Percentiles rank a stretch among this genome's conserved stretches.
phyloP scores from a whole-genome alignment of 2,113 vertebrate genomes.

The Prunella fulvescens region DNA sequence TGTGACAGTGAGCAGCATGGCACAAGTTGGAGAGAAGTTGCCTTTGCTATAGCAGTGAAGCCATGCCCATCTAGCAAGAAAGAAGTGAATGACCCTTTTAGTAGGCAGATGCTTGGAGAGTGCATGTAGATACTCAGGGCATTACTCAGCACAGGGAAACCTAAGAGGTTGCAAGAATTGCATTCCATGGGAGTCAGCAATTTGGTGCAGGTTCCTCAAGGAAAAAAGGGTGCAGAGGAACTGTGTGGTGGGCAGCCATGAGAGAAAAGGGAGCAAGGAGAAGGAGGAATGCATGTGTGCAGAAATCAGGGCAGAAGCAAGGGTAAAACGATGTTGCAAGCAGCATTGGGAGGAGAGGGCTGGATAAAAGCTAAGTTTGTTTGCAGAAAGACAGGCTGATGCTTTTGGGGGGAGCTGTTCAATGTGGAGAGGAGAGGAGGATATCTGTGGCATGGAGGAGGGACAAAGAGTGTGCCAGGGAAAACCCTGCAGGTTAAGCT shows the following conservation, averaged over 20 bases:
- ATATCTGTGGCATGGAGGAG: neutral
- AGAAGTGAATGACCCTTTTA: neutral
- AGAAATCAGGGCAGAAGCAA: neutral
- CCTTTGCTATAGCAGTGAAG: neutral
- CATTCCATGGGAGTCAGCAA: neutral
- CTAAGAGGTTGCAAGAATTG: neutral
- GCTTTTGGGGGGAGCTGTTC: neutral
- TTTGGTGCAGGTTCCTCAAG: neutral
- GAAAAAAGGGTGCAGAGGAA: neutral
- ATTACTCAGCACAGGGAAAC: slow-evolving; percentile 26
- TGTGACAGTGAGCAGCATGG: neutral
- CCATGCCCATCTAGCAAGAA: neutral
- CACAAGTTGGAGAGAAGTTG: neutral
- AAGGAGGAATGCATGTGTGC: neutral
- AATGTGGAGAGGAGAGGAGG: neutral
- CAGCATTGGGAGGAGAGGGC: neutral
- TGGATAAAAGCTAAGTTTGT: neutral
- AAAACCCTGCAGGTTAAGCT: neutral
- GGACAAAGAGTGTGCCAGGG: neutral
- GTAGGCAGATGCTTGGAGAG: neutral
- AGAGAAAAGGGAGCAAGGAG: neutral
- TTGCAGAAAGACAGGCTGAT: neutral
- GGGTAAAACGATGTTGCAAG: neutral
- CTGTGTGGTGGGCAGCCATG: neutral
- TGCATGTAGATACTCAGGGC: neutral